Evolutionary conservation across 2,888 invertebrate species (phyloP), one percentile per base, ranked within the genome.

Genomic region (Papilio protenor): DNA sequence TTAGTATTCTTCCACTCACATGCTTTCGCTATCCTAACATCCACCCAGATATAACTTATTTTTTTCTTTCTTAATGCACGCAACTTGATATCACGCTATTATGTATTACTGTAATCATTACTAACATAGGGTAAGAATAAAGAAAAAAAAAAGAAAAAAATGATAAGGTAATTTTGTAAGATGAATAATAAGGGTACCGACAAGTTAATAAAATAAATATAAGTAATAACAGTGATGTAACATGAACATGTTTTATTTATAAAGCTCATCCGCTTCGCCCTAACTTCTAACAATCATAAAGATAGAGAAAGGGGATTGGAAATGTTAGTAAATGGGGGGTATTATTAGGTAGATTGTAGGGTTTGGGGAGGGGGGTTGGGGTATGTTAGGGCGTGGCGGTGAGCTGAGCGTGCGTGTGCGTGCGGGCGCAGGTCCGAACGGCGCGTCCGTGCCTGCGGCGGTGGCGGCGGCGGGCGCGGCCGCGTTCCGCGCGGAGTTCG

Each of bases 401-500:
- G 90, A 91, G 92, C 92, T 93, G 91, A 93, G 90, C 84, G 84
- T 82, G 55, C 47, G 82, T 87, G 86, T 81, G 57, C 49, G 49
- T 49, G 85, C 83, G 86, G 86, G 82, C 86, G 89, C 95, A 98
- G 99, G 98, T 95, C 98, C 99, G 84, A 98, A 98, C 89, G 98
- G 98, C 87, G 97, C 98, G 92, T 97, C 98, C 81, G 97, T 98
- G 85, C 98, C 98, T 79, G 98, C 98, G 82, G 98, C 98, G 90
- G 98, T 98, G 81, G 96, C 97, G 87, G 96, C 98, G 87, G 96
- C 97, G 80, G 97, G 97, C 82, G 96, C 97, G 81, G 97, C 97
- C 73, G 96, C 97, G 81, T 98, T 98, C 94, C 96, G 97, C 81
- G 98, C 99, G 4, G 98, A 99, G 91, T 99, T 99, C 91, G 97